Conservation (phyloP, 2,797 vertebrate species). For the Mionectes olivaceus region DNA sequence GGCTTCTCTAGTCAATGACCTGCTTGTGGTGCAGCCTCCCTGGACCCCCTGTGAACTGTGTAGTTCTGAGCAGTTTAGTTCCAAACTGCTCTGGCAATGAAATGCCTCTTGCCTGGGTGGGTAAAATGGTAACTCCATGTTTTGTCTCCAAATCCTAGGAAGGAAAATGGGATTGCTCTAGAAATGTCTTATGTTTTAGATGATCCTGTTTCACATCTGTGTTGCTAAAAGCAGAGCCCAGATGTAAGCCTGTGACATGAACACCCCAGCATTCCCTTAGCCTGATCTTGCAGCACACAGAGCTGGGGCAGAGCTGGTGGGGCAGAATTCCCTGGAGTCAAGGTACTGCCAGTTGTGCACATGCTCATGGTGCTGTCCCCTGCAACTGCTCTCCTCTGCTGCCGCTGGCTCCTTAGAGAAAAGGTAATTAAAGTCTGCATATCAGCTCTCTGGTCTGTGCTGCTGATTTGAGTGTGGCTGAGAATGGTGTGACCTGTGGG, state of each 20-base stretch:
- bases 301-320: rapidly evolving
- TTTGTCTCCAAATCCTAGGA: neutral
- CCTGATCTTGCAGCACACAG: rapidly evolving
- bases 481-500: rapidly evolving
- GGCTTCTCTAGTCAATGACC: neutral
- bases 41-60: neutral
- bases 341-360: rapidly evolving
- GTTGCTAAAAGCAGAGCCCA: neutral
- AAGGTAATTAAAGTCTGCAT: neutral
- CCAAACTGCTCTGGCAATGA: neutral
- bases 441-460: neutral
- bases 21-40: neutral
- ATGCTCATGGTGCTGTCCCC: rapidly evolving
- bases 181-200: neutral
- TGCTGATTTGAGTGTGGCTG: rapidly evolving
- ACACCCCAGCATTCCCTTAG: rapidly evolving
- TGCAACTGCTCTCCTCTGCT: neutral
- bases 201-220: neutral
- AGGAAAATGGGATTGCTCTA: neutral
- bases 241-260: rapidly evolving
- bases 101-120: rapidly evolving
- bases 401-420: neutral
- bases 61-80: neutral
- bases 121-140: neutral
- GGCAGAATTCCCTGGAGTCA: neutral